phyloP scores from a whole-genome alignment of 2,797 vertebrate species.

The Phyllotis vaccarum region DNA sequence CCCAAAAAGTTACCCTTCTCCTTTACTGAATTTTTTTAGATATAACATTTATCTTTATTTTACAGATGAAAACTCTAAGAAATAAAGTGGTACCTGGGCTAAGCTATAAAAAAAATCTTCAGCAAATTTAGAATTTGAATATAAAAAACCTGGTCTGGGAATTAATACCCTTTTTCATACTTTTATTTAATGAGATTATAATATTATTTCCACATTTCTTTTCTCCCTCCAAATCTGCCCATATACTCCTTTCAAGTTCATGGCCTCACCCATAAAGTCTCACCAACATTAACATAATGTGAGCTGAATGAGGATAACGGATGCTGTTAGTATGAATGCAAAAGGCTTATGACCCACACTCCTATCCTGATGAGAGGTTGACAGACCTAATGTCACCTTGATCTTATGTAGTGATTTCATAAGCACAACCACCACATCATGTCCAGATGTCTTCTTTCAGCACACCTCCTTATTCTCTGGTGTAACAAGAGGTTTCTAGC shows the following conservation, averaged over 20 bases:
- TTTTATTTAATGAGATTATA: not conserved
- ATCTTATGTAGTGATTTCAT: not conserved
- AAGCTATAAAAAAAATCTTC: not conserved
- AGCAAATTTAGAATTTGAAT: not conserved
- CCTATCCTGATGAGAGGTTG: not conserved
- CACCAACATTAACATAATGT: not conserved
- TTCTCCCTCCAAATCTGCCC: not conserved
- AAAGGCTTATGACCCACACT: not conserved
- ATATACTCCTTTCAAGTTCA: not conserved
- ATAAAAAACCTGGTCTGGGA: not conserved
- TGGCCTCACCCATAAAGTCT: not conserved
- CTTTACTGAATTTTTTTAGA: not conserved
- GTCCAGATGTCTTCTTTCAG: not conserved
- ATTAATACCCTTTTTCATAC: not conserved
- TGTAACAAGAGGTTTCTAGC: no score
- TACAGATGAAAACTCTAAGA: not conserved
- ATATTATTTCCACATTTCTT: not conserved
- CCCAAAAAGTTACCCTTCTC: not conserved
- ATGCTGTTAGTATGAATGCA: fast-evolving
- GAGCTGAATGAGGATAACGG: no score
- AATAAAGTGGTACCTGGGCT: not conserved
- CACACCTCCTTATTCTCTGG: not conserved
- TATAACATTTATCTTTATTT: not conserved
- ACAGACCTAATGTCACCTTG: not conserved
- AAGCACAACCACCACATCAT: no score